Conservation (phyloP, 2,888 invertebrate genomes). For the Agrochola litura region DNA sequence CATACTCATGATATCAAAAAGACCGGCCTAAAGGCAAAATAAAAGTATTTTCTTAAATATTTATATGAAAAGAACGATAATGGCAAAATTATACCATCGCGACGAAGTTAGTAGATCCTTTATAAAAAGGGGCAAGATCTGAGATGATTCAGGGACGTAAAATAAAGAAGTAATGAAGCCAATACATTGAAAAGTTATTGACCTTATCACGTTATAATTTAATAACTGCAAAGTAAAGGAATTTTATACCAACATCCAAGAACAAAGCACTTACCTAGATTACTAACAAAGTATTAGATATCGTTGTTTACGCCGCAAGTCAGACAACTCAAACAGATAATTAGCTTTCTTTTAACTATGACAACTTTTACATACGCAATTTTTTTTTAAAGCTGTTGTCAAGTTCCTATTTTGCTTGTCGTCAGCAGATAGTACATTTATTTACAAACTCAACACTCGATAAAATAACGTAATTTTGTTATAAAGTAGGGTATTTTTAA, state of each 20-base stretch:
- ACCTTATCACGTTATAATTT: conserved; percentile 21
- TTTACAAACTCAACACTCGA: not conserved
- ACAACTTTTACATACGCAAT: not conserved
- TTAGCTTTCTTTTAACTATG: conserved; percentile 35
- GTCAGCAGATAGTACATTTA: not conserved
- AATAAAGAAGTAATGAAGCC: not conserved
- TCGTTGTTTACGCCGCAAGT: conserved; percentile 35
- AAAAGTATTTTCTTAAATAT: not conserved
- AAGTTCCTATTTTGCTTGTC: not conserved
- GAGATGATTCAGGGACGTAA: not conserved
- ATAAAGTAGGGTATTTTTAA: not conserved
- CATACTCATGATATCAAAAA: not conserved
- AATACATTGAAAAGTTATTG: conserved; percentile 20
- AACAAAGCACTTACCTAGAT: conserved; percentile 50
- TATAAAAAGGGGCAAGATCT: not conserved
- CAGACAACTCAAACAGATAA: conserved; percentile 35
- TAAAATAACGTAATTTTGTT: not conserved
- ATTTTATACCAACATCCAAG: conserved; percentile 30
- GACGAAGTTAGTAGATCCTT: not conserved
- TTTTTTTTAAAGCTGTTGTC: not conserved
- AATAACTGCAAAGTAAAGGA: conserved; percentile 41
- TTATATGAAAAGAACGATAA: not conserved
- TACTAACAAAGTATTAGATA: conserved; percentile 33
- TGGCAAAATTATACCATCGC: not conserved
- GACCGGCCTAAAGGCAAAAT: not conserved